Evolutionary conservation across 2,888 invertebrate genomes (phyloP).

Genomic region (Hemistola chrysoprasaria): DNA sequence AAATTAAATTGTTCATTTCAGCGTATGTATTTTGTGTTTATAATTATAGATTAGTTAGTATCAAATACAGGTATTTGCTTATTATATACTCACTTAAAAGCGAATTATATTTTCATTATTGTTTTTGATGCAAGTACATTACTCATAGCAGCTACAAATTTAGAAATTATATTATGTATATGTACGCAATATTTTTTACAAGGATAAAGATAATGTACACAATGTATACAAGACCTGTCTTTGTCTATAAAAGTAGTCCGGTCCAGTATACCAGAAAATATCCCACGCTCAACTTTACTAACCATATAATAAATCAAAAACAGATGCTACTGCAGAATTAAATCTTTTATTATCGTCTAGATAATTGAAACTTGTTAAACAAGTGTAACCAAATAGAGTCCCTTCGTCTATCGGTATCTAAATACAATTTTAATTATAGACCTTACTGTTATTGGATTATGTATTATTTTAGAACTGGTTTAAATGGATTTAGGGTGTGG

Average conservation of each 20-base stretch:
- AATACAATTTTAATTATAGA: slow-evolving; percentile 10
- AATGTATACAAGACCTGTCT: no score
- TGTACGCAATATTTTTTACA: no score
- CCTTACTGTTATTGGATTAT: slow-evolving; percentile 12
- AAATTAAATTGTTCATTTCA: slow-evolving; percentile 8
- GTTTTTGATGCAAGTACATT: no score
- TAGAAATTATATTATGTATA: no score
- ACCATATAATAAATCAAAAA: slow-evolving; percentile 16
- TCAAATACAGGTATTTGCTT: no score
- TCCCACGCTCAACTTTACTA: slow-evolving; percentile 9
- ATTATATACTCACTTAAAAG: no score
- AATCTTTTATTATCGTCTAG: slow-evolving; percentile 9
- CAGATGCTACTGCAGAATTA: slow-evolving; percentile 26
- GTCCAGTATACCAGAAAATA: slow-evolving; percentile 1
- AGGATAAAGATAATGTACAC: no score
- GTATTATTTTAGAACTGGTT: slow-evolving; percentile 22
- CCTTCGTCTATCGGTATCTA: slow-evolving; percentile 14
- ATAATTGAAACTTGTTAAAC: slow-evolving; percentile 26
- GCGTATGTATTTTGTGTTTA: slow-evolving; percentile 1
- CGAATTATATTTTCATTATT: no score
- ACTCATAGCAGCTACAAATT: no score
- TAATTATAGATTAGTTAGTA: not conserved
- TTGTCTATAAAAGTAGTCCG: no score
- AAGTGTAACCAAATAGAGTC: slow-evolving; percentile 28
- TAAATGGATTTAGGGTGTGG: slow-evolving; percentile 38